A percentile compares a stretch with the other conserved stretches of the same genome.
Evolutionary conservation across 1,140 invertebrate species (phyloP).

Genomic region (Heliconius hewitsoni): DNA sequence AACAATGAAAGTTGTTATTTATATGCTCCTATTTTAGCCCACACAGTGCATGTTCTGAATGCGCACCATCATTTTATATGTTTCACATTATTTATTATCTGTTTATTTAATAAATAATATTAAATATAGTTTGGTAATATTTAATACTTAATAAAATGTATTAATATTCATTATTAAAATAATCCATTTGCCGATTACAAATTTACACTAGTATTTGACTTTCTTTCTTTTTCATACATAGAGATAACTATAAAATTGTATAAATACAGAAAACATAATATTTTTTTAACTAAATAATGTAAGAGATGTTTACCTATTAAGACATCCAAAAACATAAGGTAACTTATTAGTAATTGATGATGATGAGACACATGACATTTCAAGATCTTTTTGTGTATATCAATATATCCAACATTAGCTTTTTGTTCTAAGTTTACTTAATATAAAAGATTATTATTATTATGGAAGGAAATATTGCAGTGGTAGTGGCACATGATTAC

Average conservation of each 20-base stretch:
- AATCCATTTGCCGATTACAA: not conserved
- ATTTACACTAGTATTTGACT: not conserved
- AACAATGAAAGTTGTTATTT: conserved; percentile 63
- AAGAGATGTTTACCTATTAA: not conserved
- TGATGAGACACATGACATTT: not conserved
- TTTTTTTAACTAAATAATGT: not conserved
- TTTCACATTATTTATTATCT: conserved; percentile 33
- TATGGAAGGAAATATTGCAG: not conserved
- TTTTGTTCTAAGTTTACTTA: conserved; percentile 17
- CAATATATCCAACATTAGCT: conserved; percentile 11
- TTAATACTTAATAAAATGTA: too few relatives aligned
- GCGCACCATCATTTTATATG: conserved; percentile 34
- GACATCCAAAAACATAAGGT: not conserved
- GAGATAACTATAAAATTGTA: too few relatives aligned
- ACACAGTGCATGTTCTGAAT: conserved; percentile 32
- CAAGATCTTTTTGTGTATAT: conserved; percentile 21
- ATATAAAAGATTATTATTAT: not conserved
- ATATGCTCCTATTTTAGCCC: conserved; percentile 43
- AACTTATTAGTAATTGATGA: conserved; percentile 4
- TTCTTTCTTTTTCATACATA: too few relatives aligned
- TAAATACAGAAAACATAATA: not conserved
- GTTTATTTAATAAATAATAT: too few relatives aligned
- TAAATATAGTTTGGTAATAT: too few relatives aligned
- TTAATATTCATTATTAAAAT: not conserved
- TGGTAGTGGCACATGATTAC: not conserved